Conservation (phyloP, 2,797 vertebrate genomes). For the Takifugu ocellatus region DNA sequence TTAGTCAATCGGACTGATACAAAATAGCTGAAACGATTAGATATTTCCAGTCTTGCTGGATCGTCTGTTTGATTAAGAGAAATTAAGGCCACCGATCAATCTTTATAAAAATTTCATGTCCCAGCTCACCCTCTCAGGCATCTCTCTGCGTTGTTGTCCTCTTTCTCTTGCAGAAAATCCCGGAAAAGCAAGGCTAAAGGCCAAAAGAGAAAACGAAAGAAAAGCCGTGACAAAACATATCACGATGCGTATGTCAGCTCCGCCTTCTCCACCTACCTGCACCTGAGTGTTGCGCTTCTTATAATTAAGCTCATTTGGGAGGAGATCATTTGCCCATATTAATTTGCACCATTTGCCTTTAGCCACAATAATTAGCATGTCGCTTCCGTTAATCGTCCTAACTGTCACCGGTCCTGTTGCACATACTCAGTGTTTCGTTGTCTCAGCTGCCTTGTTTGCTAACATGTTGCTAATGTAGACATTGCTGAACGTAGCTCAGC, state of each 20-base stretch:
- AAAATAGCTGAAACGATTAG: too few species aligned
- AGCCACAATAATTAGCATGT: slow-evolving; percentile 59
- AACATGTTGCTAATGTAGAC: slow-evolving; percentile 37
- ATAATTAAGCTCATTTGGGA: slow-evolving; percentile 78
- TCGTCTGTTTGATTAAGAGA: slow-evolving; percentile 6
- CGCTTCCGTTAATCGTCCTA: slow-evolving; percentile 53
- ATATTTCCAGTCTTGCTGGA: not conserved
- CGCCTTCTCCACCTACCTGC: slow-evolving; percentile 77
- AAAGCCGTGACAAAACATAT: slow-evolving; percentile 88
- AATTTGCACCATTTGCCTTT: slow-evolving; percentile 51
- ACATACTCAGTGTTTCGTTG: slow-evolving; percentile 5
- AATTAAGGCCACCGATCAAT: not conserved
- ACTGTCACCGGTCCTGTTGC: slow-evolving; percentile 37
- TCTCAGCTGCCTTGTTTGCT: slow-evolving; percentile 21
- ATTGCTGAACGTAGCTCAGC: slow-evolving; percentile 24
- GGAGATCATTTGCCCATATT: slow-evolving; percentile 74
- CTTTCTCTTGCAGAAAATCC: slow-evolving; percentile 94
- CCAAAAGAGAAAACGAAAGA: slow-evolving; percentile 98
- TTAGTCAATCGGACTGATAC: too few species aligned
- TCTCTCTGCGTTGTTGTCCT: slow-evolving; percentile 74
- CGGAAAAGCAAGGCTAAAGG: slow-evolving; percentile 93
- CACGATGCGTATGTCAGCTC: slow-evolving; percentile 82
- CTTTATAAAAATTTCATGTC: slow-evolving; percentile 11
- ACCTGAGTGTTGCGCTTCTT: slow-evolving; percentile 76
- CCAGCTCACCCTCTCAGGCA: slow-evolving; percentile 59